Conservation (phyloP, 1,140 invertebrate species). For the Lordiphosa clarofinis region DNA sequence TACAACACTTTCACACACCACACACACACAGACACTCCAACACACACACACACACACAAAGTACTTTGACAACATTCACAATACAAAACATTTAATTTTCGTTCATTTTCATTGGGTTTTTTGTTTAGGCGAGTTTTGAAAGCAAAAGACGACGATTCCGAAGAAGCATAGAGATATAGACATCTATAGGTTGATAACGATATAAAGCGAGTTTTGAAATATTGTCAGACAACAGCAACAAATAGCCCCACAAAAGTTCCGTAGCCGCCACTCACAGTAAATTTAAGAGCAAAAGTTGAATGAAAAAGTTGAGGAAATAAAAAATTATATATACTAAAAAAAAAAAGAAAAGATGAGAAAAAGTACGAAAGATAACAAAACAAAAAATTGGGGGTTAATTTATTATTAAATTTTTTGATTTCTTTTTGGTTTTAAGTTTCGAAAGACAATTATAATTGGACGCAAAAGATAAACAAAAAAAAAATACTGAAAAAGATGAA, state of each 20-base stretch:
- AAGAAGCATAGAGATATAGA: slow-evolving; percentile 29
- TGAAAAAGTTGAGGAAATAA: slow-evolving; percentile 18
- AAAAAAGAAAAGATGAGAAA: slow-evolving; percentile 1
- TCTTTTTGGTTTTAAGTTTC: slow-evolving; percentile 21
- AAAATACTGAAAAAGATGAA: slow-evolving; percentile 27
- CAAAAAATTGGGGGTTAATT: slow-evolving; percentile 53
- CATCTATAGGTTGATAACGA: slow-evolving; percentile 39
- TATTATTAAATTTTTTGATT: slow-evolving; percentile 10
- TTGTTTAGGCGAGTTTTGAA: slow-evolving; percentile 6
- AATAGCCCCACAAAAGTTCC: slow-evolving; percentile 37
- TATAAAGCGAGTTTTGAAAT: slow-evolving; percentile 38
- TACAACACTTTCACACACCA: slow-evolving; percentile 52
- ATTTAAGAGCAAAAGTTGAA: slow-evolving; percentile 22
- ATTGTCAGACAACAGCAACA: slow-evolving; percentile 19
- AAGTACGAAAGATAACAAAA: slow-evolving; percentile 21
- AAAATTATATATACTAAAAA: slow-evolving; percentile 9
- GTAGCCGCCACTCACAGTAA: slow-evolving; percentile 42
- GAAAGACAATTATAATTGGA: slow-evolving; percentile 43
- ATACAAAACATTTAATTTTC: background rate
- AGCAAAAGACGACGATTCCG: slow-evolving; percentile 19
- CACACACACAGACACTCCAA: slow-evolving; percentile 15
- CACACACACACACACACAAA: slow-evolving; percentile 24
- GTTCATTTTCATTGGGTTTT: too few species aligned
- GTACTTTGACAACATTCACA: slow-evolving; percentile 23
- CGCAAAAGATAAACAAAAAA: slow-evolving; percentile 54